Conservation (phyloP, 1,140 invertebrate species). For the Ruditapes philippinarum region DNA sequence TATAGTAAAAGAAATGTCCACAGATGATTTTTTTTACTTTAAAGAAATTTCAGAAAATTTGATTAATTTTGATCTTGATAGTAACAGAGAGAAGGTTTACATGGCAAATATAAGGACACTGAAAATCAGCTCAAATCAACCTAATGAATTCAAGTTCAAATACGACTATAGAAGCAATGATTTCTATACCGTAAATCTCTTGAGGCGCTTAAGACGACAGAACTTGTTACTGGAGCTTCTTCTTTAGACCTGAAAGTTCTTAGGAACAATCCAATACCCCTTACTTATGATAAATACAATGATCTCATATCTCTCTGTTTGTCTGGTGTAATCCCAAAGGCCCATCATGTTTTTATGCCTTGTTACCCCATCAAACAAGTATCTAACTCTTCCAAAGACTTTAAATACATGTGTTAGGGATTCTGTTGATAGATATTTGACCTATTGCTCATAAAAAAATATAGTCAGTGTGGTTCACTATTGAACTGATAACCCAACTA, state of each 20-base stretch:
- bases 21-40: slow-evolving; percentile 5
- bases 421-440: too few relatives aligned
- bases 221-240: neutral
- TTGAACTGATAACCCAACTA: too few relatives aligned
- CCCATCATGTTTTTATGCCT: neutral
- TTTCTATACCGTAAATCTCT: neutral
- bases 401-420: too few relatives aligned
- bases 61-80: slow-evolving; percentile 18
- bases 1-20: neutral
- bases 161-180: neutral
- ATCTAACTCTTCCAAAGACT: too few relatives aligned
- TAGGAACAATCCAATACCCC: neutral
- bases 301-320: neutral
- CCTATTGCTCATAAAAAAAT: too few relatives aligned
- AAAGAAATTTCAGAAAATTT: neutral
- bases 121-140: neutral
- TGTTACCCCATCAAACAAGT: neutral
- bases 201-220: neutral
- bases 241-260: neutral
- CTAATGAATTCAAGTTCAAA: neutral
- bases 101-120: too few relatives aligned
- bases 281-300: neutral
- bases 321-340: neutral
- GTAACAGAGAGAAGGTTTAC: too few relatives aligned
- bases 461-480: too few relatives aligned